phyloP scores from a whole-genome alignment of 2,797 vertebrate species.

The Clarias pachynema region DNA sequence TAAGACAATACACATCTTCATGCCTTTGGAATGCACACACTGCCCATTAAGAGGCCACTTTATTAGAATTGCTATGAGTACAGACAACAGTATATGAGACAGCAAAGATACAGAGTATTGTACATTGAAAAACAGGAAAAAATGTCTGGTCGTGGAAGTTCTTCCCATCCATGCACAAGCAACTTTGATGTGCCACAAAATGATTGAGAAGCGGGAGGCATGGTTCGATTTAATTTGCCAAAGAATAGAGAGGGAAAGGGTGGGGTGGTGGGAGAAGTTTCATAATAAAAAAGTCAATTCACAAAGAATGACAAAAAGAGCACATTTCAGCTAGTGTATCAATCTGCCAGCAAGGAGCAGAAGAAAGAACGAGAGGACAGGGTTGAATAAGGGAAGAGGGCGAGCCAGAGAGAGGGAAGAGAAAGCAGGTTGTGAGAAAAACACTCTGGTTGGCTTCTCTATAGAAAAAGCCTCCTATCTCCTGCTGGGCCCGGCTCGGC shows the following conservation, averaged over 20 bases:
- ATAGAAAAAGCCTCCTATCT: constrained; percentile 76
- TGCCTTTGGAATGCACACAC: constrained; percentile 70
- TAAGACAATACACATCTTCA: constrained; percentile 73
- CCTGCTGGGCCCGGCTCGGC: constrained; percentile 76
- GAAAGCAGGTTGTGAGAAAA: constrained; percentile 76
- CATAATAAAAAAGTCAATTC: constrained; percentile 66
- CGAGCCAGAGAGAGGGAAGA: constrained; percentile 46
- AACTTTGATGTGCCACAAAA: constrained; percentile 77
- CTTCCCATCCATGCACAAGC: constrained; percentile 66
- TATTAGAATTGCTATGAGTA: constrained; percentile 63
- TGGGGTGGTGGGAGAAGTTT: constrained; percentile 58
- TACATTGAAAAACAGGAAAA: constrained; percentile 58
- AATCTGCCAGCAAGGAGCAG: constrained; percentile 66
- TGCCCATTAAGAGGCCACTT: constrained; percentile 75
- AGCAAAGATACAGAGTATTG: constrained; percentile 59
- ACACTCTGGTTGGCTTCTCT: constrained; percentile 74
- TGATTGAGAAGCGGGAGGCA: constrained; percentile 75
- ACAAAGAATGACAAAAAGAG: constrained; percentile 69
- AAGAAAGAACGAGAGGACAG: constrained; percentile 52
- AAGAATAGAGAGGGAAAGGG: constrained; percentile 64
- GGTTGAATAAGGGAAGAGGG: constrained; percentile 54
- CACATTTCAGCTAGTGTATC: constrained; percentile 74
- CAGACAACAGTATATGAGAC: constrained; percentile 68
- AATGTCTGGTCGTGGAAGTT: constrained; percentile 69
- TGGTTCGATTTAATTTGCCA: constrained; percentile 69